These are phyloP conservation scores for Hippocampus guttulatus DNA, from an alignment of 2,113 vertebrate genomes.

Conservation along the genomic window DNA sequence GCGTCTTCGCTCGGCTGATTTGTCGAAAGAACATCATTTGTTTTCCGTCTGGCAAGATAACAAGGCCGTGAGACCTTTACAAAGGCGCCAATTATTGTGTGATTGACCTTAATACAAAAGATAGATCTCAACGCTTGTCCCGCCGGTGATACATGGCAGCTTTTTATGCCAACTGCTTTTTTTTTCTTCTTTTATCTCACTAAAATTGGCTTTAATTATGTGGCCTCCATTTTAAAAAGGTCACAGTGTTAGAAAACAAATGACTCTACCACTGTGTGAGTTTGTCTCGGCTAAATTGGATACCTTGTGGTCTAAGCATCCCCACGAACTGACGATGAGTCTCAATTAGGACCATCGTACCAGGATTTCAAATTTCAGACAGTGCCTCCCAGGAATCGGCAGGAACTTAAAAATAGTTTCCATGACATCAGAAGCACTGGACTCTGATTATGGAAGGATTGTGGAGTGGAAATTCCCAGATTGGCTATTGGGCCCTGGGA, in stretches of 20 bases:
- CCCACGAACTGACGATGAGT: constrained; percentile 46
- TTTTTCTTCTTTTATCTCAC: neutral
- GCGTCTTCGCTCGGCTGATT: neutral
- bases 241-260: neutral
- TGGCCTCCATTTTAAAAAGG: neutral
- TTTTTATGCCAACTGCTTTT: neutral
- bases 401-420: neutral
- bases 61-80: constrained; percentile 40
- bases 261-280: neutral
- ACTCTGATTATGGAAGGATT: constrained; percentile 31
- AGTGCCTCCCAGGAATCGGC: constrained; percentile 5
- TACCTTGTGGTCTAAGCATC: constrained; percentile 8
- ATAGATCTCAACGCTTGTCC: constrained; percentile 41
- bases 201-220: neutral
- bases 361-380: constrained; percentile 40
- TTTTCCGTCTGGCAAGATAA: constrained; percentile 21
- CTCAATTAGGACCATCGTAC: constrained; percentile 44
- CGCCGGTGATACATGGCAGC: constrained; percentile 2
- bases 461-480: constrained; percentile 37
- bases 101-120: constrained; percentile 50
- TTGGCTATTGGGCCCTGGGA: constrained; percentile 26
- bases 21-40: neutral
- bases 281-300: constrained; percentile 31
- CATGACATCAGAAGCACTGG: constrained; percentile 4
- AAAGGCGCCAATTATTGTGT: constrained; percentile 52